Base-by-base conservation (phyloP, 2,888 invertebrate genomes). In the Rhabditophanes sp. region DNA sequence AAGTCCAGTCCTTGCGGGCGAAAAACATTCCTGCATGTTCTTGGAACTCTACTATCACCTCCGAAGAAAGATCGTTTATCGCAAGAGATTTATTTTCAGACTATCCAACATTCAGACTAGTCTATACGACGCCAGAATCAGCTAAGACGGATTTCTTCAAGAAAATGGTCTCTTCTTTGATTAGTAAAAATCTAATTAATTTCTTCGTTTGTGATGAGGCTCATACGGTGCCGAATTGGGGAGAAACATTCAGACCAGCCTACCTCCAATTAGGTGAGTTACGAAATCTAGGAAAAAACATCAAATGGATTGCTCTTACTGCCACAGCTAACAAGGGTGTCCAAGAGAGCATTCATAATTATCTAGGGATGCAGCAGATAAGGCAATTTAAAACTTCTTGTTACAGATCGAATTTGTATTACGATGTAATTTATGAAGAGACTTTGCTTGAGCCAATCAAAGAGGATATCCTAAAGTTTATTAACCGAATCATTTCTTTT, bases 181-280 rank as follows among this genome's bases (percentile, higher is more conserved):
- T 14, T 14, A n/a, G n/a, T n/a, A n/a, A n/a, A n/a, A n/a, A n/a
- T n/a, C n/a, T n/a, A n/a, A n/a, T n/a, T n/a, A n/a, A n/a, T n/a
- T n/a, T n/a, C n/a, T n/a, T n/a, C n/a, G n/a, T n/a, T n/a, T 15
- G 96, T 8, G 96, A 99, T 69, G 96, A 99, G 71, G 88, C 87
- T 2, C 88, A 88, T 69, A 90, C 88, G 70, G 84, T 96, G 0
- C 87, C 85, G 56, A 81, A 93, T 58, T 99, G 93, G 96, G 96
- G 96, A 0, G 35, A 30, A n/a, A 38, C 12, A 33, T 48, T 33
- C 66, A 74, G 87, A 5, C 85, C 85, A 0, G 84, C 85, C 67
- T 96, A 90, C 66, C 72, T 90, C 15, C 82, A 83, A 67, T 70
- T 99, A 16, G 84, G 87, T 1, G 64, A 68, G 7, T 68, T 82